phyloP scores from a whole-genome alignment of 2,797 vertebrate genomes.

The Anas bernieri region DNA sequence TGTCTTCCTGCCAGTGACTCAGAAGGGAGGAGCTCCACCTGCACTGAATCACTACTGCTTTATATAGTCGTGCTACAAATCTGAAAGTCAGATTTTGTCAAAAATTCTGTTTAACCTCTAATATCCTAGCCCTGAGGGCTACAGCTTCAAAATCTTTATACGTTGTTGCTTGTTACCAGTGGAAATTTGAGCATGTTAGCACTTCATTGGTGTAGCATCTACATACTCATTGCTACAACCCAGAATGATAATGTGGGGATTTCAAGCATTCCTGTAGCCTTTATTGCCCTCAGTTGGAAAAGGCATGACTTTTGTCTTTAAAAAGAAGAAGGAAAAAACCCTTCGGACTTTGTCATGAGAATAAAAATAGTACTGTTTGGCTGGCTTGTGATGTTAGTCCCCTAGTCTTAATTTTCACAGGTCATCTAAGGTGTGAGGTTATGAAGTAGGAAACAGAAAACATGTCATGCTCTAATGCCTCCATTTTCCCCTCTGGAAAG shows the following conservation, averaged over 20 bases:
- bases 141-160: not conserved
- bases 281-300: constrained; percentile 6
- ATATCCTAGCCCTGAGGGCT: not conserved
- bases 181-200: not conserved
- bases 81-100: constrained; percentile 17
- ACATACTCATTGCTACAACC: not conserved
- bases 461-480: not conserved
- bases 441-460: constrained; percentile 10
- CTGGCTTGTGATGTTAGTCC: constrained; percentile 37
- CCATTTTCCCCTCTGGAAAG: constrained; percentile 32
- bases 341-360: constrained; percentile 2
- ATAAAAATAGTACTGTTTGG: constrained; percentile 50
- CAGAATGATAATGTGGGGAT: not conserved
- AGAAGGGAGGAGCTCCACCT: constrained; percentile 18
- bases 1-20: not conserved
- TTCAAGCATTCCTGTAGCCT: not conserved
- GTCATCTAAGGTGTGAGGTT: constrained; percentile 47
- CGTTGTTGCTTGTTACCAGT: accelerated
- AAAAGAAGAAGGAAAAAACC: not conserved
- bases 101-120: constrained; percentile 15
- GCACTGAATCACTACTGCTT: not conserved
- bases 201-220: accelerated
- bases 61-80: constrained; percentile 18
- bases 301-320: constrained; percentile 34
- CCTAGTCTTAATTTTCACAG: constrained; percentile 53